Conservation (phyloP, 37 sponge, comb jelly and placozoan species). For the Cladorhizidae sp. region DNA sequence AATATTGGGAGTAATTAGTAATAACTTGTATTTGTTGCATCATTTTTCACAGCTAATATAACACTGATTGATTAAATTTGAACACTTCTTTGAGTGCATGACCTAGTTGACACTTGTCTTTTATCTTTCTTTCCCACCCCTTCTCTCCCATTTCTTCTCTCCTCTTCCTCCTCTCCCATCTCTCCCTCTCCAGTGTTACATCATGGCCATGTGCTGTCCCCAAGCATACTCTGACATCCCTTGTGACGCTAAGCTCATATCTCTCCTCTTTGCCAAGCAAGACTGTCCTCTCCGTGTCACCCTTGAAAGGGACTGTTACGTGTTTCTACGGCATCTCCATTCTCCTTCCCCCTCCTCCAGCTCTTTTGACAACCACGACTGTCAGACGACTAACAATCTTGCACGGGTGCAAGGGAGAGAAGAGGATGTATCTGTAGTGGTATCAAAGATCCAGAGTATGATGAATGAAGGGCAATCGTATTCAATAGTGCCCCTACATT, state of each 20-base stretch:
- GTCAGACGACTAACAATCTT: background rate
- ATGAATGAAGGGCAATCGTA: background rate
- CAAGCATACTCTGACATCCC: background rate
- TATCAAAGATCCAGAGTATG: constrained; percentile 16
- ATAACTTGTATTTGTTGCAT: too few relatives aligned
- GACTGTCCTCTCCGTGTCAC: background rate
- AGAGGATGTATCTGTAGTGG: background rate
- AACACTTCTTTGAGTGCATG: too few relatives aligned
- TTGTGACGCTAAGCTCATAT: background rate
- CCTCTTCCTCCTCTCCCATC: background rate
- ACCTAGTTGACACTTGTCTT: too few relatives aligned
- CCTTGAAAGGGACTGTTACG: background rate
- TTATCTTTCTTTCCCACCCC: background rate
- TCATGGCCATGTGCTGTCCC: constrained; percentile 1
- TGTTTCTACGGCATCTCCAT: background rate
- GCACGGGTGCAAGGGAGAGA: constrained; percentile 11
- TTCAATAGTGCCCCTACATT: background rate
- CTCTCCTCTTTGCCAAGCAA: background rate
- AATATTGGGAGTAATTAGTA: too few relatives aligned
- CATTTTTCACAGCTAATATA: too few relatives aligned
- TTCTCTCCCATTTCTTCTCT: background rate
- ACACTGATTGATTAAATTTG: too few relatives aligned
- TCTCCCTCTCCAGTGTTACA: background rate
- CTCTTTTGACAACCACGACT: too few relatives aligned
- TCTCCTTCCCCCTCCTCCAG: too few relatives aligned